Evolutionary conservation across 2,888 invertebrate species (phyloP), one percentile per base, ranked within the genome.

Genomic region (Latheticus oryzae): DNA sequence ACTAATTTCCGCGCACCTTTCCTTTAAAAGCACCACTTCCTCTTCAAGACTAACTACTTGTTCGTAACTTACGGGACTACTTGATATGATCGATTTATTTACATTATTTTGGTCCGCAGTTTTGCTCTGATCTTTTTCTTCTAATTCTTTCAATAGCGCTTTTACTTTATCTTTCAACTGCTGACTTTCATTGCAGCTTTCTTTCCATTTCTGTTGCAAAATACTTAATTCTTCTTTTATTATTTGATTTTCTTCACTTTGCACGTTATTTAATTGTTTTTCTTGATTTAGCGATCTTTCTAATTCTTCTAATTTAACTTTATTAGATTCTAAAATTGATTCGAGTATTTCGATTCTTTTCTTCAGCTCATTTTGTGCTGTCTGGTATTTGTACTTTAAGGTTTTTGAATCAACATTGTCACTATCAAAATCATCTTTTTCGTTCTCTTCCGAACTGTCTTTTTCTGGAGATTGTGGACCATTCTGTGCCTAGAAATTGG

Each of bases 11-110:
- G 87, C 86, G 81, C 87, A 91, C 66, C 87, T 83, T 75, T 89
- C 87, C 73, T 90, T 90, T 60, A 91, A 82, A 38, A 85, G 81
- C 52, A 87, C 86, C 67, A 91, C 79, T 76, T 91, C 90, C 74
- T 90, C 89, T 73, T 89, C 87, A 13, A 90, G 79, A 70, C 85
- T 84, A 70, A 83, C 82, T 70, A 88, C 76, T 72, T 84, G 80
- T 16, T 87, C 84, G 30, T 63, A 65, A 35, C 66, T 69, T 21
- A 72, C 60, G 9, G 64, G 42, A 38, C 53, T 65, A 54, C 54
- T 61, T 7, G 72, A 67, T 42, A 75, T 73, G 4, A 21, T 35
- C 9, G 43, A 43, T 4, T 13, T 47, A 35, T 47, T 47, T 47
- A 35, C 47, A 47, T 23, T 45, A 13, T 40, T 42, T 38, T 38